Conservation (phyloP, 2,797 vertebrate species). For the Molossus alvarezi region DNA sequence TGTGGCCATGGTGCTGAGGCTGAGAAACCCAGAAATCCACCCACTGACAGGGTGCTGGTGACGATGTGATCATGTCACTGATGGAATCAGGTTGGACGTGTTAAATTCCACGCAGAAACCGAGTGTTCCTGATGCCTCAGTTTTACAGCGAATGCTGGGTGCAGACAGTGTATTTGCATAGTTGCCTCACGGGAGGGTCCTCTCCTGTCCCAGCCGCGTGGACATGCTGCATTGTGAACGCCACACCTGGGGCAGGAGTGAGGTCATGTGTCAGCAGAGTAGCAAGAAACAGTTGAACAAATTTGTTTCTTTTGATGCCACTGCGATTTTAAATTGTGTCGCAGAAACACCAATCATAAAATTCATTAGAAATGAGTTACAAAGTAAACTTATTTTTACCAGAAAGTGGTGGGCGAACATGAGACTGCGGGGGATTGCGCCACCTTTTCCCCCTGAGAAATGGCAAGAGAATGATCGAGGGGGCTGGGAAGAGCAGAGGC, state of each 20-base stretch:
- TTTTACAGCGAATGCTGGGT: background rate
- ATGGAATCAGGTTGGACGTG: background rate
- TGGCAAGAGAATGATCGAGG: slow-evolving; percentile 80
- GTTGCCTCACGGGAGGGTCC: background rate
- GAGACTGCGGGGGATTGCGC: slow-evolving; percentile 69
- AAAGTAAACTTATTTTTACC: slow-evolving; percentile 75
- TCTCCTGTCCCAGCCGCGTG: background rate
- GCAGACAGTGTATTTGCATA: background rate
- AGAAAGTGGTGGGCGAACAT: slow-evolving; percentile 75
- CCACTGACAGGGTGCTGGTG: background rate
- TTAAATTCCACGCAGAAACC: background rate
- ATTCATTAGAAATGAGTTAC: slow-evolving; percentile 61
- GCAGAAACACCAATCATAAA: background rate
- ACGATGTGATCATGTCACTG: background rate
- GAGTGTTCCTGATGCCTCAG: background rate
- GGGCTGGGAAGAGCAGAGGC: background rate
- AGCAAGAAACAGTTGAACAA: background rate
- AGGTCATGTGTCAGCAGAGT: background rate
- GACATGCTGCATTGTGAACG: background rate
- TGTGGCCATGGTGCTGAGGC: background rate
- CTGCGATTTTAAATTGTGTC: background rate
- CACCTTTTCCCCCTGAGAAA: slow-evolving; percentile 75
- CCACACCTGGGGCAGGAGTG: background rate
- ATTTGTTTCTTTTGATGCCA: background rate
- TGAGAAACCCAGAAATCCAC: background rate